Evolutionary conservation across 2,888 invertebrate species (phyloP).

Genomic region (Heliconius erato): DNA sequence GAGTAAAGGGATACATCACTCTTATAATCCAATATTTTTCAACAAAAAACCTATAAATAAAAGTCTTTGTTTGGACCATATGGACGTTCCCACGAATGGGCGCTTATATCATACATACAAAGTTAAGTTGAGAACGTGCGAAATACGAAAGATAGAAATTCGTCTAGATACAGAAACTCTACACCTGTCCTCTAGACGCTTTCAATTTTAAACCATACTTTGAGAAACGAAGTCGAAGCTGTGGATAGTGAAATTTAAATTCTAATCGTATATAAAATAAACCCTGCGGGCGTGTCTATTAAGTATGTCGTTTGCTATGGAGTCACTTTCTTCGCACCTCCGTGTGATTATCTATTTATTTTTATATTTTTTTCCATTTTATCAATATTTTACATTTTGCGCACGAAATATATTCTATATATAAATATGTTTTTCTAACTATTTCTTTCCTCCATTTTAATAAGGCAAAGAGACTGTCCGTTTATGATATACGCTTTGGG

Average conservation of each 20-base stretch:
- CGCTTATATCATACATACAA: slow-evolving; percentile 59
- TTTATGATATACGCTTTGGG: not conserved
- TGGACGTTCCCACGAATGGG: slow-evolving; percentile 53
- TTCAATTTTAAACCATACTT: slow-evolving; percentile 27
- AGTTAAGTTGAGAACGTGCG: slow-evolving; percentile 75
- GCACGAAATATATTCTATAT: not conserved
- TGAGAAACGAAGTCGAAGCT: not conserved
- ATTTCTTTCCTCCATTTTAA: no score
- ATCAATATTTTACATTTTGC: not conserved
- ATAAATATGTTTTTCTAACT: not conserved
- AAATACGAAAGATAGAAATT: slow-evolving; percentile 77
- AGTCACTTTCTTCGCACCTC: slow-evolving; percentile 19
- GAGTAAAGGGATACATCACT: not conserved
- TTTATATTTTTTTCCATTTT: not conserved
- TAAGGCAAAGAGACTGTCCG: not conserved
- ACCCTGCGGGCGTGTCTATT: slow-evolving; percentile 28
- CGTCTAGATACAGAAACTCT: slow-evolving; percentile 28
- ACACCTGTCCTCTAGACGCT: slow-evolving; percentile 28
- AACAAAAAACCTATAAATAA: not conserved
- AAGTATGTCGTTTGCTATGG: slow-evolving; percentile 9
- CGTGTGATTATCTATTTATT: not conserved
- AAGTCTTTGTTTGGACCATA: not conserved
- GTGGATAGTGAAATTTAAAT: slow-evolving; percentile 27
- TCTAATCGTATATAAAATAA: slow-evolving; percentile 18
- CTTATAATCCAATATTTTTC: not conserved